Conservation (phyloP, 2,888 invertebrate genomes). For the Agonopterix alstromeriana region DNA sequence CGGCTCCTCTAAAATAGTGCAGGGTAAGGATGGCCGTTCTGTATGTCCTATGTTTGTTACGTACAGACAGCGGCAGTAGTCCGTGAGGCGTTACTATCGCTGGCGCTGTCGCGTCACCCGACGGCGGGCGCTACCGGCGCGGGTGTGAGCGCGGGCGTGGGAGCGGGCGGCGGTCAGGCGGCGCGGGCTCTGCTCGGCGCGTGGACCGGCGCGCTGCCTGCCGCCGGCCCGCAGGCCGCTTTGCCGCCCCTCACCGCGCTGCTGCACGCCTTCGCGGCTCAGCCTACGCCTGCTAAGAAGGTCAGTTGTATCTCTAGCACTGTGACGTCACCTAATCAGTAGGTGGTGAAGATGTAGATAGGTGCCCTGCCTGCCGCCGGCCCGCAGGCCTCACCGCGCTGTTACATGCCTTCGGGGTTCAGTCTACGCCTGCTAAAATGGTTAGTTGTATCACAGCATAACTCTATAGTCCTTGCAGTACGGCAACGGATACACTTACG, state of each 20-base stretch:
- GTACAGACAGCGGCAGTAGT: conserved; percentile 76
- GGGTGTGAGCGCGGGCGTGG: conserved; percentile 12
- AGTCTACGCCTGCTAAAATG: conserved; percentile 58
- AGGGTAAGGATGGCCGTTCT: too few species aligned
- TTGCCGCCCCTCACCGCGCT: conserved; percentile 61
- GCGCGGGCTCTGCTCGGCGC: conserved; percentile 47
- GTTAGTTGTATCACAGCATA: conserved; percentile 35
- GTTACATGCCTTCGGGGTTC: conserved; percentile 54
- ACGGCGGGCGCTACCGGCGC: conserved; percentile 4
- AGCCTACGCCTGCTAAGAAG: conserved; percentile 58
- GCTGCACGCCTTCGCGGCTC: conserved; percentile 54
- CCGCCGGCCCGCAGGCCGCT: conserved; percentile 37
- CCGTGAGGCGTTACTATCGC: conserved; percentile 67
- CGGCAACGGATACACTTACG: too few species aligned
- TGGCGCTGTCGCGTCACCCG: conserved; percentile 33
- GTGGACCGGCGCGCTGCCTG: conserved; percentile 41
- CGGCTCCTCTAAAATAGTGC: too few species aligned
- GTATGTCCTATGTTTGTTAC: too few species aligned
- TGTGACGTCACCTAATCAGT: conserved; percentile 23
- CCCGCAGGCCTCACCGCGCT: conserved; percentile 51
- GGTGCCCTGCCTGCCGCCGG: conserved; percentile 33
- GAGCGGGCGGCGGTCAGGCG: conserved; percentile 25
- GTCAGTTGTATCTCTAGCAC: conserved; percentile 36
- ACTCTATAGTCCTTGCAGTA: too few species aligned
- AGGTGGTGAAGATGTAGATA: conserved; percentile 11